Evolutionary conservation across 2,888 invertebrate genomes (phyloP), one percentile per base, ranked within the genome.

Genomic region (Drosophila subquinaria): DNA sequence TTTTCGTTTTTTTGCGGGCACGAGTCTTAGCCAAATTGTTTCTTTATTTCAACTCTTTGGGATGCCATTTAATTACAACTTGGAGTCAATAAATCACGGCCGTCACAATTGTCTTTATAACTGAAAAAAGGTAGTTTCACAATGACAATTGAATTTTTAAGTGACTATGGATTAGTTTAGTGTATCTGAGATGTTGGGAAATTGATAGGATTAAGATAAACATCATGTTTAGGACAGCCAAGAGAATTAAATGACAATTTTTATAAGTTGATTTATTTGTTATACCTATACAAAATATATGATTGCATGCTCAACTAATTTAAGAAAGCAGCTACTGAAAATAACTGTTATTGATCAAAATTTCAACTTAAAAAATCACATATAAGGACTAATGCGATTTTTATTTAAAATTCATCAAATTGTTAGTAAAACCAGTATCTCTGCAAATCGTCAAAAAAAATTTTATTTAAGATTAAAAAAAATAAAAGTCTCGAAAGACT

Each of bases 1-100:
- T 15, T 56, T 38, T 53, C 9, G n/a, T 11, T 53, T 50, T 50
- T 45, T 50, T 23, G 35, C 48, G 36, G 64, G 67, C 81, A 73
- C 84, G 72, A 77, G 86, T 70, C 70, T 69, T 42, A 45, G 65
- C 53, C 55, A 51, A 65, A 60, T 48, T 30, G 20, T 33, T n/a
- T 56, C n/a, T 59, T 38, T 40, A 43, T 60, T 40, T 56, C 45
- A 36, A 17, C 15, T 43, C 17, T 27, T 66, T 47, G 48, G 23
- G 56, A 56, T 73, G 61, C 45, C 57, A 63, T 57, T 73, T 78
- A 73, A 69, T 69, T 52, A 50, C 62, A 35, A 15, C 30, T 30
- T 17, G 47, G 4, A 45, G 52, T 36, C n/a, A 15, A 78, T 78
- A 73, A 77, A 73, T 77, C 74, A 64, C 56, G 8, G 15, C n/a